phyloP scores from a whole-genome alignment of 1,140 invertebrate species.

The Xylocopa sonorina region DNA sequence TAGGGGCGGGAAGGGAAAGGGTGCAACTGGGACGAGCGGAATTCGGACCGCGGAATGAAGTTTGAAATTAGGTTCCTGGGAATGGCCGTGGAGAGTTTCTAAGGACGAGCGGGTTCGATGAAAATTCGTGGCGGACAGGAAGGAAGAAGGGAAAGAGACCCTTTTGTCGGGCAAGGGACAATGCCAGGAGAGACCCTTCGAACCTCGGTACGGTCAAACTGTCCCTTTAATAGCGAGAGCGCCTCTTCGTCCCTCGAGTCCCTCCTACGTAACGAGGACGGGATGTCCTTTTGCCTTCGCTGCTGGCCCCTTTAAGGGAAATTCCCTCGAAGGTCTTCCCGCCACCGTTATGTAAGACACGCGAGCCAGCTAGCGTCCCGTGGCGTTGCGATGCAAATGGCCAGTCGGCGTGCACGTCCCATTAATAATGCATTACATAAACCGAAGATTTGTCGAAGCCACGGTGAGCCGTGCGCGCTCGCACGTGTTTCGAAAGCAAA shows the following conservation, averaged over 20 bases:
- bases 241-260: background rate
- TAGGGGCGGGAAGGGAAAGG: constrained; percentile 7
- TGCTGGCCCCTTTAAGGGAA: constrained; percentile 51
- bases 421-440: constrained; percentile 44
- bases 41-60: constrained; percentile 42
- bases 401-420: background rate
- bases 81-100: constrained; percentile 17
- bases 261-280: background rate
- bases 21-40: constrained; percentile 8
- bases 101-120: constrained; percentile 31
- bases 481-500: constrained; percentile 15
- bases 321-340: constrained; percentile 47
- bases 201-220: constrained; percentile 62
- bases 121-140: constrained; percentile 1
- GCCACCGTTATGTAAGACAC: constrained; percentile 47
- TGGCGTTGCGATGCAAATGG: constrained; percentile 43
- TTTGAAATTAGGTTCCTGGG: constrained; percentile 53
- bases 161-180: constrained; percentile 53
- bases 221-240: constrained; percentile 57
- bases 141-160: background rate
- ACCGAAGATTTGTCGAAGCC: constrained; percentile 25
- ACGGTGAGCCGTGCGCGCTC: background rate
- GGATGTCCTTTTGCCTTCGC: constrained; percentile 29
- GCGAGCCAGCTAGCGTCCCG: constrained; percentile 32
- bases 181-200: constrained; percentile 37